Percentiles rank a stretch among this genome's conserved stretches.
Conservation (phyloP, 2,888 invertebrate species). For the Volucella inanis region DNA sequence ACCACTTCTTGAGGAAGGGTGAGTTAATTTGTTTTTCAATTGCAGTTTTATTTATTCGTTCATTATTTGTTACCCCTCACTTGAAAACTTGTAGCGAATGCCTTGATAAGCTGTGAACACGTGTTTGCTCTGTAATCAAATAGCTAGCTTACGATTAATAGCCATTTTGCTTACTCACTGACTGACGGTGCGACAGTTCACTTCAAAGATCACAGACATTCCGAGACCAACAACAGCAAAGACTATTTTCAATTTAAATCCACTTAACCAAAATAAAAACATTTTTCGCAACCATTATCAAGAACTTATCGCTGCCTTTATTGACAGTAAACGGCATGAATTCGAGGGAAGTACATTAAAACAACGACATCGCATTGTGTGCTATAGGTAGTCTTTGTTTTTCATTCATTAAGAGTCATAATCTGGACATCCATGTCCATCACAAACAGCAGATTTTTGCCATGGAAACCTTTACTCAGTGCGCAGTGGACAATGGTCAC, state of each 20-base stretch:
- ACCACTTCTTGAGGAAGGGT: conserved; percentile 62
- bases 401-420: conserved; percentile 52
- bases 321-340: conserved; percentile 9
- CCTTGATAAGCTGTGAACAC: conserved; percentile 80
- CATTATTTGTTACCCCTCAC: conserved; percentile 49
- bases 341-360: conserved; percentile 47
- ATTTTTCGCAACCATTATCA: conserved; percentile 52
- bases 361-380: conserved; percentile 26
- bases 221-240: conserved; percentile 24
- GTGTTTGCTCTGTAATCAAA: conserved; percentile 82
- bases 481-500: conserved; percentile 49
- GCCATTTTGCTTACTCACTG: conserved; percentile 33
- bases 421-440: conserved; percentile 35
- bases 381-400: not conserved
- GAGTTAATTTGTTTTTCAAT: conserved; percentile 70
- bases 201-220: conserved; percentile 73
- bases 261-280: conserved; percentile 68
- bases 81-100: conserved; percentile 6
- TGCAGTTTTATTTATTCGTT: conserved; percentile 59
- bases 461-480: conserved; percentile 48
- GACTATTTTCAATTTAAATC: conserved; percentile 66
- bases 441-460: conserved; percentile 39
- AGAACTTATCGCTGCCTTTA: conserved; percentile 37
- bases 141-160: conserved; percentile 75
- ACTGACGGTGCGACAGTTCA: conserved; percentile 36